Base-by-base conservation (phyloP, 2,888 invertebrate genomes). In the Ashinkailepas kermadecensis region DNA sequence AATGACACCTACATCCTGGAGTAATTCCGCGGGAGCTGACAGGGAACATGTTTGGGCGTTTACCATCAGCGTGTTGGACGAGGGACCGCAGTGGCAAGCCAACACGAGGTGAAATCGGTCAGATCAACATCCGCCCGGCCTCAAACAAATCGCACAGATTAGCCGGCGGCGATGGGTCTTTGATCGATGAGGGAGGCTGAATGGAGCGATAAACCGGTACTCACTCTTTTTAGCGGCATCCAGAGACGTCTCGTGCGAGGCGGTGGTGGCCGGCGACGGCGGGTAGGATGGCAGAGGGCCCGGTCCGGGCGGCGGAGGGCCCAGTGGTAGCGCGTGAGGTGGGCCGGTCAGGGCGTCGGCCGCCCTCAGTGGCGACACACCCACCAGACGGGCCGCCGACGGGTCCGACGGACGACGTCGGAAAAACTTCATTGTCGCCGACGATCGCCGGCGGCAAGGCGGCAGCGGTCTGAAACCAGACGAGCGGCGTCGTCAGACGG, bases 151-250 rank as follows among this genome's bases (percentile, higher is more conserved):
- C n/a, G 39, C 39, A 4, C 39, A 39, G 39, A 39, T 39, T 39
- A 39, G 39, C 39, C 39, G 39, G 39, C 39, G 39, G 39, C 39
- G 39, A 4, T 4, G 39, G 39, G 4, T 39, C 39, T 1, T 39
- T 39, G 39, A 39, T 39, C 4, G 39, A 39, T 39, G 39, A 3
- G 39, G 39, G 39, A 4, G 39, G 39, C 39, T 39, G 39, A 39
- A 4, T 4, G 39, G 39, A 3, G 39, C 39, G 39, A 39, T 39
- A 1, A 4, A 39, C 39, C 39, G 1, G 4, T 0, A 70, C 70
- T 70, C 70, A 70, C 70, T 70, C 70, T 70, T 70, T 54, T 70
- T 70, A 18, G 70, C 70, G 39, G 54, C 70, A 4, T 70, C 70
- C 39, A 70, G 70, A 2, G 70, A 70, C 39, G 70, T 70, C 25